Conservation (phyloP, 1,140 invertebrate species). For the Lerema accius region DNA sequence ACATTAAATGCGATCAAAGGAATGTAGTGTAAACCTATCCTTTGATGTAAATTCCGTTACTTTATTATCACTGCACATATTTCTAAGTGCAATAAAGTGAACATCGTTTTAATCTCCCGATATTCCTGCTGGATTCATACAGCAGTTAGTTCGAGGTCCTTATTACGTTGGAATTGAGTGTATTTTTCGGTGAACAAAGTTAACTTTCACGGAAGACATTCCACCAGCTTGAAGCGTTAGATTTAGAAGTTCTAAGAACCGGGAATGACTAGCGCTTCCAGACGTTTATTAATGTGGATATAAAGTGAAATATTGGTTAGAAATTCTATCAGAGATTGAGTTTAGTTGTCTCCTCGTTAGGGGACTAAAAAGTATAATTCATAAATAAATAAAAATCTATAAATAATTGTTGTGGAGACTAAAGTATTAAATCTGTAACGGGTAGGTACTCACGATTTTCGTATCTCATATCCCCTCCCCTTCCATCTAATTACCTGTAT, state of each 20-base stretch:
- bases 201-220: constrained; percentile 66
- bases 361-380: no score
- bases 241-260: constrained; percentile 68
- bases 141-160: background rate
- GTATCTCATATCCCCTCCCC: no score
- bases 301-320: constrained; percentile 38
- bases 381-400: no score
- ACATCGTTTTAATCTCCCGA: constrained; percentile 43
- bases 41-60: constrained; percentile 42
- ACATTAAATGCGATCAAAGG: constrained; percentile 42
- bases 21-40: constrained; percentile 36
- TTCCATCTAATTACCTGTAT: background rate
- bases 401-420: no score
- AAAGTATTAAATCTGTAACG: constrained; percentile 5
- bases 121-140: constrained; percentile 22
- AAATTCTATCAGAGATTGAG: constrained; percentile 23
- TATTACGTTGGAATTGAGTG: constrained; percentile 38
- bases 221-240: constrained; percentile 44
- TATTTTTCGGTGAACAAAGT: constrained; percentile 37
- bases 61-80: constrained; percentile 51
- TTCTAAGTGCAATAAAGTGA: constrained; percentile 46
- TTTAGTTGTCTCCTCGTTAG: background rate
- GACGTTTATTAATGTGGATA: constrained; percentile 56
- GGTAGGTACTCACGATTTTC: constrained; percentile 5
- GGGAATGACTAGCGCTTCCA: constrained; percentile 46